Evolutionary conservation across 2,797 vertebrate genomes (phyloP).

Genomic region (Hoplostethus atlanticus): DNA sequence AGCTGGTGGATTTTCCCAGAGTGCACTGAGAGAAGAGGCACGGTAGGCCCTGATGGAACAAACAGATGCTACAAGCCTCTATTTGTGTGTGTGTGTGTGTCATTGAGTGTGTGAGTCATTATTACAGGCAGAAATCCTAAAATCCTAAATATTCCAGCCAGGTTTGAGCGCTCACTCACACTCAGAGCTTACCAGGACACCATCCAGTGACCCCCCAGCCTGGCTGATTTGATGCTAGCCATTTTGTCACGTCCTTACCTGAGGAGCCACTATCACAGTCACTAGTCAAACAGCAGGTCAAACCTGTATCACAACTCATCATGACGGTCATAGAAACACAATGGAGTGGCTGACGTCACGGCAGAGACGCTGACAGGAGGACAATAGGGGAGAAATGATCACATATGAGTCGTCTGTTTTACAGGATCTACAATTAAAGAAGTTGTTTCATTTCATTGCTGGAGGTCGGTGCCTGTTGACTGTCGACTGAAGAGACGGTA

Average conservation of each 20-base stretch:
- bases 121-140: not conserved
- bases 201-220: not conserved
- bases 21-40: slow-evolving; percentile 17
- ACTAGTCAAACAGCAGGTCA: not conserved
- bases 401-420: not conserved
- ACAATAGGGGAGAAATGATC: not conserved
- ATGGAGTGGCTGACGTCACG: not conserved
- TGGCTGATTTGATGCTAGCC: not conserved
- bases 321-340: not conserved
- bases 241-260: not conserved
- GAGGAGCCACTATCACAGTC: not conserved
- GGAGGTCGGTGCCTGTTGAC: slow-evolving; percentile 30
- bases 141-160: not conserved
- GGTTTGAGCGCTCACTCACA: not conserved
- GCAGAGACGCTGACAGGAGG: not conserved
- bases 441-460: too few species aligned
- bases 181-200: not conserved
- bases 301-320: not conserved
- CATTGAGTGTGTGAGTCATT: not conserved
- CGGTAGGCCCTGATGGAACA: slow-evolving; percentile 23
- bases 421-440: not conserved
- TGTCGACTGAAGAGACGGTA: slow-evolving; percentile 42
- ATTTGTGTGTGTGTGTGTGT: slow-evolving; percentile 5
- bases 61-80: slow-evolving; percentile 36
- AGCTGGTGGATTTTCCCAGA: slow-evolving; percentile 36